phyloP scores from a whole-genome alignment of 1,140 invertebrate genomes.

The Meloidogyne floridensis region DNA sequence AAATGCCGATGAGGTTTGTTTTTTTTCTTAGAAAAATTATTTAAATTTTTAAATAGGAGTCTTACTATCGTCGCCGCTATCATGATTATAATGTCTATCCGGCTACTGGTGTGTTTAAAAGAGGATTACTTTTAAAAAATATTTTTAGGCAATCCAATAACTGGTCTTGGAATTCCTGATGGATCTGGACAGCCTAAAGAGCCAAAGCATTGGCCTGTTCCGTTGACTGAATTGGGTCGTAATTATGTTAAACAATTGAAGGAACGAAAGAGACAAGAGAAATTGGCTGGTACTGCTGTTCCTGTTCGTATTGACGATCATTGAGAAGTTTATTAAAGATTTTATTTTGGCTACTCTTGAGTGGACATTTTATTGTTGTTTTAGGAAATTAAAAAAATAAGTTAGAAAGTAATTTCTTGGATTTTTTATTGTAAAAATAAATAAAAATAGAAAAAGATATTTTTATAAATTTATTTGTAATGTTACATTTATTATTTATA shows the following conservation, averaged over 20 bases:
- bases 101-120: not conserved
- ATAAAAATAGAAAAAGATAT: too few species aligned
- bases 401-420: not conserved
- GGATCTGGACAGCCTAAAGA: constrained; percentile 4
- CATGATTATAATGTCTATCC: not conserved
- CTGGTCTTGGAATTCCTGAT: not conserved
- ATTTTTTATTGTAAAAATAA: too few species aligned
- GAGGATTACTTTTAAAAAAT: not conserved
- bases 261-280: not conserved
- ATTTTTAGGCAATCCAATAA: not conserved
- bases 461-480: not conserved
- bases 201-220: not conserved
- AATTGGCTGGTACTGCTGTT: not conserved
- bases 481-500: not conserved
- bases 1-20: not conserved
- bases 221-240: not conserved
- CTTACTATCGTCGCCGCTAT: not conserved
- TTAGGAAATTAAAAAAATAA: not conserved
- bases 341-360: not conserved
- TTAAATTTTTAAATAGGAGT: not conserved
- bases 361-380: not conserved
- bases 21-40: not conserved
- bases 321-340: not conserved
- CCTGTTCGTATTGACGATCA: not conserved
- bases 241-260: not conserved